phyloP scores from a whole-genome alignment of 2,113 vertebrate genomes.

The Orycteropus afer region DNA sequence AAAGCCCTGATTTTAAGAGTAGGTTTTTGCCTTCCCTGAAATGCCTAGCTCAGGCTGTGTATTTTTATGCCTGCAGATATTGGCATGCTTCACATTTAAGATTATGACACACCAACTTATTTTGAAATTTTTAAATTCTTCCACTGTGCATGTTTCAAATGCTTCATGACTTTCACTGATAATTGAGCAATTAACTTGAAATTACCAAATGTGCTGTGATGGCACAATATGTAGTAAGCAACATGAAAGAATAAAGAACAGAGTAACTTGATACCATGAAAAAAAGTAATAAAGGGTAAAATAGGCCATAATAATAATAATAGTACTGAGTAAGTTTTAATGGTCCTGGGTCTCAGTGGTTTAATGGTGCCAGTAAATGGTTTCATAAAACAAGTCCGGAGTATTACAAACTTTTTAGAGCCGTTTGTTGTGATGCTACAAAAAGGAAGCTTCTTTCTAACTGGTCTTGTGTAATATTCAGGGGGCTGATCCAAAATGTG shows the following conservation, averaged over 20 bases:
- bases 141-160: slow-evolving; percentile 87
- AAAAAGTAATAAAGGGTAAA: slow-evolving; percentile 87
- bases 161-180: slow-evolving; percentile 90
- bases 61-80: slow-evolving; percentile 85
- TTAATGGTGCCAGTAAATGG: slow-evolving; percentile 85
- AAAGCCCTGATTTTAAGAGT: slow-evolving; percentile 78
- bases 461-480: slow-evolving; percentile 79
- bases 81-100: slow-evolving; percentile 88
- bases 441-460: slow-evolving; percentile 83
- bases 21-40: slow-evolving; percentile 81
- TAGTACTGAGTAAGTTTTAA: slow-evolving; percentile 86
- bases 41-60: slow-evolving; percentile 83
- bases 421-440: slow-evolving; percentile 82
- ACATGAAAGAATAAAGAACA: slow-evolving; percentile 88
- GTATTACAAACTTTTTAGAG: slow-evolving; percentile 85
- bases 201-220: slow-evolving; percentile 89
- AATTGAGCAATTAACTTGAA: slow-evolving; percentile 91
- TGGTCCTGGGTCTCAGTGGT: slow-evolving; percentile 85
- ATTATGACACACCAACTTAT: slow-evolving; percentile 90
- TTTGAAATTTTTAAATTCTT: slow-evolving; percentile 89
- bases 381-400: slow-evolving; percentile 86
- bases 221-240: slow-evolving; percentile 88
- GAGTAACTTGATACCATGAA: slow-evolving; percentile 85
- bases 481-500: slow-evolving; percentile 73
- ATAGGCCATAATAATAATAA: slow-evolving; percentile 87